phyloP scores from a whole-genome alignment of 2,113 vertebrate species.

The Oplegnathus fasciatus region DNA sequence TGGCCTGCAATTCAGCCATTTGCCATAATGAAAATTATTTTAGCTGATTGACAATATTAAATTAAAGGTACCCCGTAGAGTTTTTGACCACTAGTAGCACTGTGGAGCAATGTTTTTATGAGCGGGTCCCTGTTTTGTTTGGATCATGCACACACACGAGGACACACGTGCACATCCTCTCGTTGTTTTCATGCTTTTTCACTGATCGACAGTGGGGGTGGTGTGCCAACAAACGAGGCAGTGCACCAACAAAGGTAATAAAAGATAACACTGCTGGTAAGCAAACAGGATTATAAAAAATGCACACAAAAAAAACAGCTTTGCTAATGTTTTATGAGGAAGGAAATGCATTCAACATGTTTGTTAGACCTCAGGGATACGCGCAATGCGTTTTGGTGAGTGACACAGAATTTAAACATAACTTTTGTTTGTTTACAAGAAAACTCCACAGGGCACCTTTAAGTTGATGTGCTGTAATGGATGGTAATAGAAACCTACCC shows the following conservation, averaged over 20 bases:
- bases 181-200: not conserved
- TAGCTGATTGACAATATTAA: constrained; percentile 3
- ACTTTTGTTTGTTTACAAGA: not conserved
- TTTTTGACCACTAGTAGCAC: not conserved
- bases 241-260: not conserved
- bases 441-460: not conserved
- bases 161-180: not conserved
- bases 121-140: not conserved
- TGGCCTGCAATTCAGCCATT: constrained; percentile 1
- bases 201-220: not conserved
- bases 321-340: not conserved
- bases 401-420: not conserved
- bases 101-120: not conserved
- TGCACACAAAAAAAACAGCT: not conserved
- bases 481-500: too few relatives aligned
- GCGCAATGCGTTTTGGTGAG: not conserved
- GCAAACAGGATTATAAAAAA: not conserved
- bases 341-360: not conserved
- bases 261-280: too few relatives aligned
- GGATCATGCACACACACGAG: not conserved
- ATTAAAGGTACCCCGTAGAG: not conserved
- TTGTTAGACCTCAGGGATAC: not conserved
- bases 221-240: not conserved
- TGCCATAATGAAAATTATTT: constrained; percentile 1
- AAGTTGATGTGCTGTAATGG: too few relatives aligned